Evolutionary conservation across 2,888 invertebrate genomes (phyloP), one percentile per base, ranked within the genome.

Genomic region (Nowickia ferox): DNA sequence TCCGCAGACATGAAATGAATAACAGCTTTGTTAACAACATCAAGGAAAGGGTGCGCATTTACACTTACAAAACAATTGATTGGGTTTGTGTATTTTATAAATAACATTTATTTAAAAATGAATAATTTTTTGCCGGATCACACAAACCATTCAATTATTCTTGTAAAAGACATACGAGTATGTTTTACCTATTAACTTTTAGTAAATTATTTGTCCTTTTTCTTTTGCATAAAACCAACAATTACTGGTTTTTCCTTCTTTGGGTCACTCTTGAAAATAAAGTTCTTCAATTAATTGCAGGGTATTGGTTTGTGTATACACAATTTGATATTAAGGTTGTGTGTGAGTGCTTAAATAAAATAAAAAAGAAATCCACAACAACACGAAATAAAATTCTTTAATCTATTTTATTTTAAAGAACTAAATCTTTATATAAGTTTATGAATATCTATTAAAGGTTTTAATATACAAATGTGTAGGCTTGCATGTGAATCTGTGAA

Each of bases 201-300:
- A 42, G 10, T 6, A 22, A 69, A 46, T 17, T 57, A 30, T n/a
- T 46, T 19, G 44, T 59, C 38, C 38, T 59, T 72, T 74, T 74
- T 9, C 19, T 59, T 19, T 22, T 71, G 42, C 22, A 55, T n/a
- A 42, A 19, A 19, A 69, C 53, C 69, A 69, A 57, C 44, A 11
- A 57, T 57, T 57, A 71, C 22, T 44, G 71, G 55, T 57, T 71
- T 30, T 44, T 30, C n/a, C 44, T 22, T 44, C 42, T 42, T 40
- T 19, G 53, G 17, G 13, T 69, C 15, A 53, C 53, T 51, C 13
- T 38, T n/a, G 11, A 17, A 42, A 4, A 40, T 51, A 51, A 53
- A 19, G 53, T 40, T 38, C 40, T 69, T 40, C 15, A n/a, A 19
- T 53, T 69, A 69, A 69, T 69, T 53, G 38, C 53, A 38, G 40